phyloP scores from a whole-genome alignment of 1,140 invertebrate species.

The Drosophila busckii region DNA sequence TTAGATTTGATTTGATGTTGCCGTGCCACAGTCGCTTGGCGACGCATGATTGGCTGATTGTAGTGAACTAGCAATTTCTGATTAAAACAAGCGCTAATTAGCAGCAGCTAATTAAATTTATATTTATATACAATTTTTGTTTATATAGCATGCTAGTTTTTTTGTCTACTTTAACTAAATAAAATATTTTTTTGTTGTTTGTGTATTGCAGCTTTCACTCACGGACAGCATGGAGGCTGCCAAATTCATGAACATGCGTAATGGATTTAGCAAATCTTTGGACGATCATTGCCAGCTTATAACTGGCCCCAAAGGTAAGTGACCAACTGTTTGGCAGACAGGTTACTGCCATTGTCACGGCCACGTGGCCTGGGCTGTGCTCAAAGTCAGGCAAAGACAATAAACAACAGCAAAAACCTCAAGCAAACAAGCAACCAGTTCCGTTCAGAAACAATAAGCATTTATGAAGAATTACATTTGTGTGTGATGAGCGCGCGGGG shows the following conservation, averaged over 20 bases:
- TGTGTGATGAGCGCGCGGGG: not conserved
- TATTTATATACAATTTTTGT: too few species aligned
- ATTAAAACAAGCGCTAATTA: slow-evolving; percentile 55
- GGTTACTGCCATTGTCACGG: not conserved
- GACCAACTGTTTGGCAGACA: slow-evolving; percentile 2
- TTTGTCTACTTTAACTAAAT: not conserved
- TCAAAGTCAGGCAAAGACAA: slow-evolving; percentile 4
- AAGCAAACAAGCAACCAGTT: slow-evolving; percentile 25
- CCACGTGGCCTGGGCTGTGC: not conserved
- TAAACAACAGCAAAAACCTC: not conserved
- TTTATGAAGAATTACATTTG: slow-evolving; percentile 61
- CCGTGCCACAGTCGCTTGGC: slow-evolving; percentile 63
- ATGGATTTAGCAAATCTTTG: slow-evolving; percentile 51
- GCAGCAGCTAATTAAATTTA: too few species aligned
- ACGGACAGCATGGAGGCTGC: slow-evolving; percentile 50
- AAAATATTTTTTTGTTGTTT: not conserved
- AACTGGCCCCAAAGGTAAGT: slow-evolving; percentile 53
- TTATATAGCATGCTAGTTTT: too few species aligned
- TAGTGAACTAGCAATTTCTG: slow-evolving; percentile 40
- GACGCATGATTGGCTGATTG: slow-evolving; percentile 41
- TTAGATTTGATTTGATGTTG: slow-evolving; percentile 69
- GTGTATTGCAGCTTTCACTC: slow-evolving; percentile 24
- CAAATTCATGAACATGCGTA: slow-evolving; percentile 59
- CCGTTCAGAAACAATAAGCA: slow-evolving; percentile 48
- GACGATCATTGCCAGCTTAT: slow-evolving; percentile 68